Conservation (phyloP, 1,140 invertebrate species). For the Carcinoscorpius rotundicauda region DNA sequence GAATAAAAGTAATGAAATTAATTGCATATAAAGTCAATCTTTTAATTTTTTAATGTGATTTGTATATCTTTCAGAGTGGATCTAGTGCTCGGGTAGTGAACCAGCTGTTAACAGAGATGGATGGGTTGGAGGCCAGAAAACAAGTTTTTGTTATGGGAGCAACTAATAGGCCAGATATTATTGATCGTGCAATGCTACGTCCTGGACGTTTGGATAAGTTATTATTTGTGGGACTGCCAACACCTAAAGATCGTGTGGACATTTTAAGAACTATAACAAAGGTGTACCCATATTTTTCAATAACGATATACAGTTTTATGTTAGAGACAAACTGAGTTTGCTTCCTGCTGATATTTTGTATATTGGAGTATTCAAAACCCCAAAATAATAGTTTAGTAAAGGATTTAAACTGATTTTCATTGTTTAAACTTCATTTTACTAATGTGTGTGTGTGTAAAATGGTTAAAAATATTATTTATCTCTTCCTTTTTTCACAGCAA, state of each 20-base stretch:
- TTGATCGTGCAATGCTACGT: constrained; percentile 88
- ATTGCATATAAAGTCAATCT: not conserved
- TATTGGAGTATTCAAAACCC: too few species aligned
- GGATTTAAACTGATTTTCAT: too few species aligned
- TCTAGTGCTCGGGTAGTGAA: constrained; percentile 70
- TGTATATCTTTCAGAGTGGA: constrained; percentile 38
- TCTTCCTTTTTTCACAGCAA: too few species aligned
- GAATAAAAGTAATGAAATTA: too few species aligned
- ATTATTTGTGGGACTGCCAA: constrained; percentile 85
- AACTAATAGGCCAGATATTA: constrained; percentile 91
- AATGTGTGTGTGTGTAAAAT: not conserved
- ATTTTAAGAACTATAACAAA: constrained; percentile 86
- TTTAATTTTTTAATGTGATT: not conserved
- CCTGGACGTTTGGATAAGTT: constrained; percentile 90
- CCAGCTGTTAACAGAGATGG: constrained; percentile 97
- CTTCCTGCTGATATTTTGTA: constrained; percentile 8
- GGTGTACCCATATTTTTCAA: constrained; percentile 18
- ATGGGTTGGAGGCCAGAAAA: constrained; percentile 78
- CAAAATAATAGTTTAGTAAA: not conserved
- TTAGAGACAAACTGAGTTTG: constrained; percentile 28
- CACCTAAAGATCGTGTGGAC: constrained; percentile 60
- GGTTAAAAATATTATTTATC: not conserved
- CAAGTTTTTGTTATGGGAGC: constrained; percentile 88
- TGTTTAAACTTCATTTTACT: not conserved
- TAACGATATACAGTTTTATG: constrained; percentile 24